These are phyloP conservation scores for Leptopilina clavipes DNA, from an alignment of 1,140 invertebrate species.

Conservation along the genomic window DNA sequence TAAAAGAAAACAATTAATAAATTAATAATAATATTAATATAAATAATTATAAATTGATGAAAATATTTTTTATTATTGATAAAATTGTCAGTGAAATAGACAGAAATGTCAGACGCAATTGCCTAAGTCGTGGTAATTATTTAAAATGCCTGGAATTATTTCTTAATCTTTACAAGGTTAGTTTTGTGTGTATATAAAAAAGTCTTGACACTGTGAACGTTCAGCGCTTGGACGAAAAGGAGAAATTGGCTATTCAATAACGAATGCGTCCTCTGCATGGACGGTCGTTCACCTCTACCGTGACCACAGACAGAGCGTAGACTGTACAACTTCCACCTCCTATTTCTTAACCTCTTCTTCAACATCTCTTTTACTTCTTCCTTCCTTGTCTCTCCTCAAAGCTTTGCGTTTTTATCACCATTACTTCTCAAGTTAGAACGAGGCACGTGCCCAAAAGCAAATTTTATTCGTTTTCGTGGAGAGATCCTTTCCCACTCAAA, in stretches of 20 bases:
- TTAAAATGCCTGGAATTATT: too few relatives aligned
- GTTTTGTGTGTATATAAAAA: not conserved
- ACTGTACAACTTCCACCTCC: conserved; percentile 60
- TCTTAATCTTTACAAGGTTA: too few relatives aligned
- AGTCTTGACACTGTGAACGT: conserved; percentile 16
- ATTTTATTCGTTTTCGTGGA: conserved; percentile 34
- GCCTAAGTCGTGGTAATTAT: too few relatives aligned
- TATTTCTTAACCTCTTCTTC: conserved; percentile 36
- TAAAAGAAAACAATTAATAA: too few relatives aligned
- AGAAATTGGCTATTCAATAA: conserved; percentile 48
- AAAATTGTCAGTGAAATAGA: too few relatives aligned
- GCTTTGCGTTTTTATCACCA: conserved; percentile 41
- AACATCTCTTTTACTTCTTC: conserved; percentile 38
- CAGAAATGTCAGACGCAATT: too few relatives aligned
- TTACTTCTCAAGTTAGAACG: conserved; percentile 28
- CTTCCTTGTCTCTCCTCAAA: conserved; percentile 32
- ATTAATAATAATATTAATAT: too few relatives aligned
- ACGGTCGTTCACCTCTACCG: conserved; percentile 65
- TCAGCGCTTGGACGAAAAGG: conserved; percentile 44
- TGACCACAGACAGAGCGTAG: conserved; percentile 65
- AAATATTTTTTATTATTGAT: too few relatives aligned
- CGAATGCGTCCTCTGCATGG: conserved; percentile 61
- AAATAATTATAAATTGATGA: too few relatives aligned
- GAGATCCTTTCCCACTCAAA: conserved; percentile 35
- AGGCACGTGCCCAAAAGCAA: conserved; percentile 43